A percentile compares a stretch with the other conserved stretches of the same genome.
phyloP scores from a whole-genome alignment of 1,140 invertebrate species.

The Agrilus planipennis region DNA sequence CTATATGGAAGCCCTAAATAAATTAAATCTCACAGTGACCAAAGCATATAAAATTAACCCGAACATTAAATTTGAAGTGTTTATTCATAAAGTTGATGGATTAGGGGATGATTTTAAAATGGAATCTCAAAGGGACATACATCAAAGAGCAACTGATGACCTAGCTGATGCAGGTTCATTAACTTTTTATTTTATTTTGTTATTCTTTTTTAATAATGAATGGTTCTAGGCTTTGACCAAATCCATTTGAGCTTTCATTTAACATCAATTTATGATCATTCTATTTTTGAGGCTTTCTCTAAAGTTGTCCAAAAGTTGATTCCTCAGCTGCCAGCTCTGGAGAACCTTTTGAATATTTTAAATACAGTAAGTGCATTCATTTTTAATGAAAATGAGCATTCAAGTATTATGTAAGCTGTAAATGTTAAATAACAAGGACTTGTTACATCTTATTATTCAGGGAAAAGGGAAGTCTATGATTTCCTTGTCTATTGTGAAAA shows the following conservation, averaged over 20 bases:
- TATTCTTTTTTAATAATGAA: conserved; percentile 7
- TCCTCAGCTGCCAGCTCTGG: conserved; percentile 90
- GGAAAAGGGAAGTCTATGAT: no score
- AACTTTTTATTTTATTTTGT: conserved; percentile 1
- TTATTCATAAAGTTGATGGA: conserved; percentile 98
- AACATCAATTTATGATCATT: conserved; percentile 99
- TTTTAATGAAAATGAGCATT: no score
- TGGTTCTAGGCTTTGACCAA: conserved; percentile 54
- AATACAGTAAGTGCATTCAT: conserved; percentile 71
- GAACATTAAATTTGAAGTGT: conserved; percentile 96
- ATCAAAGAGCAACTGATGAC: conserved; percentile 92
- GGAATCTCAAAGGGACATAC: conserved; percentile 96
- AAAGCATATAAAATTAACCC: conserved; percentile 94
- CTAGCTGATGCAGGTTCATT: conserved; percentile 68
- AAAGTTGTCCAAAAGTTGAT: conserved; percentile 99
- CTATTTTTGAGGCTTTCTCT: conserved; percentile 99
- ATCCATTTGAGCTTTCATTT: conserved; percentile 91
- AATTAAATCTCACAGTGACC: conserved; percentile 83
- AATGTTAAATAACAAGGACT: no score
- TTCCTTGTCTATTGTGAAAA: no score
- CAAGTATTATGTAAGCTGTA: no score
- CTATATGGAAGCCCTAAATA: conserved; percentile 89
- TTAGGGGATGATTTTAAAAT: conserved; percentile 98
- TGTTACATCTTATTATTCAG: no score
- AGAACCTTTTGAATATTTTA: conserved; percentile 97